Percentiles rank a stretch among this genome's conserved stretches.
phyloP scores from a whole-genome alignment of 2,113 vertebrate genomes.

The Tonatia bakeri region DNA sequence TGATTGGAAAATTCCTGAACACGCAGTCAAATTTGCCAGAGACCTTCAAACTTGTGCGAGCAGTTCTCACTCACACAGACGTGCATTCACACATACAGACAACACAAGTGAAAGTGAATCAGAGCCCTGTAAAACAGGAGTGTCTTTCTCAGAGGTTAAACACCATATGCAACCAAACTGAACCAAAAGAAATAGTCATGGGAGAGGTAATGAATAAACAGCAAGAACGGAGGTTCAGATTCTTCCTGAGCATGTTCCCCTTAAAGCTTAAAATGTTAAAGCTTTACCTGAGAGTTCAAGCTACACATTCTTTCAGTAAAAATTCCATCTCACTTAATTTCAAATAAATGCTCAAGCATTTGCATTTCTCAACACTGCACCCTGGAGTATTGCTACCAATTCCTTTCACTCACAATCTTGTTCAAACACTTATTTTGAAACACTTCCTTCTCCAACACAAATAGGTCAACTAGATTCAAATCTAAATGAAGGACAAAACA shows the following conservation, averaged over 20 bases:
- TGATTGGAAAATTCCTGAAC: conserved; percentile 68
- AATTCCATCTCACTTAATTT: background rate
- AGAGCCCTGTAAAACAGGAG: conserved; percentile 33
- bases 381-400: background rate
- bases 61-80: conserved; percentile 68
- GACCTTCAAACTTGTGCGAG: conserved; percentile 59
- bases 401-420: background rate
- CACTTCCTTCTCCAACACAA: conserved; percentile 37
- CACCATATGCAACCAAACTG: conserved; percentile 41
- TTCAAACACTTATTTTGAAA: conserved; percentile 36
- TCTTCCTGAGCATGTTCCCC: background rate
- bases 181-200: background rate
- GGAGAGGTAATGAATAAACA: background rate
- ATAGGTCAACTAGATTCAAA: background rate
- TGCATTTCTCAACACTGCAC: background rate
- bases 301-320: background rate
- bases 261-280: background rate
- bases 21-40: conserved; percentile 48
- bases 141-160: conserved; percentile 58
- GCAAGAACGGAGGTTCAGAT: background rate
- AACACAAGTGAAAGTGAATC: conserved; percentile 54
- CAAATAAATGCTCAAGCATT: background rate
- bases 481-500: background rate
- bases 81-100: conserved; percentile 66
- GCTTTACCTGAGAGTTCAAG: background rate